A percentile compares a stretch with the other conserved stretches of the same genome.
Evolutionary conservation across 1,140 invertebrate genomes (phyloP).

Genomic region (Holotrichia oblita): DNA sequence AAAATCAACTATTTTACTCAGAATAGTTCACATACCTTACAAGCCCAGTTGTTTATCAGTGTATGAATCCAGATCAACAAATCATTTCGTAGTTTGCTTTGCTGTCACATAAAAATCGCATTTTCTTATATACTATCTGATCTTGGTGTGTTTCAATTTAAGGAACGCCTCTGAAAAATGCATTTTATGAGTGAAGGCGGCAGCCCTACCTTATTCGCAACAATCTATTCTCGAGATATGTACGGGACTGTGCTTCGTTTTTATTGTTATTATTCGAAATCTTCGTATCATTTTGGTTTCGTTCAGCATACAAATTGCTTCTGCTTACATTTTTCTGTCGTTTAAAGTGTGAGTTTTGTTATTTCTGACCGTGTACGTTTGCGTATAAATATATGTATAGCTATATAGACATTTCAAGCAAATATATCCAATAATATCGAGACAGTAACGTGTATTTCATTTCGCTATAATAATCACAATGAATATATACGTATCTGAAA

Average conservation of each 20-base stretch:
- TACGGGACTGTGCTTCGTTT: not conserved
- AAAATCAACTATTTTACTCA: too few species aligned
- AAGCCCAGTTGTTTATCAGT: too few species aligned
- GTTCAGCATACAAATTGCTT: not conserved
- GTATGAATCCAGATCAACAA: not conserved
- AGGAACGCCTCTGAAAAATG: not conserved
- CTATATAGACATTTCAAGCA: too few species aligned
- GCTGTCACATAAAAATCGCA: not conserved
- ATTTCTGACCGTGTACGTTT: too few species aligned
- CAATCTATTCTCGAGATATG: conserved; percentile 12
- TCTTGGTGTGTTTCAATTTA: not conserved
- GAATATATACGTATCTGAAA: too few species aligned
- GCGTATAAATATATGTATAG: too few species aligned
- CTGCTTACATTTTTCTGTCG: not conserved
- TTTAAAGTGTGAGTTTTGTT: not conserved
- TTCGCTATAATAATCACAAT: too few species aligned
- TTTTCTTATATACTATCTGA: not conserved
- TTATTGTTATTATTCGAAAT: not conserved
- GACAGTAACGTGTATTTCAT: too few species aligned
- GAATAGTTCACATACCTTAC: too few species aligned
- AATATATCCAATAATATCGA: too few species aligned
- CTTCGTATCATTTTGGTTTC: not conserved
- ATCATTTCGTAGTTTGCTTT: not conserved
- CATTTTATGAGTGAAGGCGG: too few species aligned
- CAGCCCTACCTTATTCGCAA: not conserved